Evolutionary conservation across 2,888 invertebrate species (phyloP).

Genomic region (Rhagium mordax): DNA sequence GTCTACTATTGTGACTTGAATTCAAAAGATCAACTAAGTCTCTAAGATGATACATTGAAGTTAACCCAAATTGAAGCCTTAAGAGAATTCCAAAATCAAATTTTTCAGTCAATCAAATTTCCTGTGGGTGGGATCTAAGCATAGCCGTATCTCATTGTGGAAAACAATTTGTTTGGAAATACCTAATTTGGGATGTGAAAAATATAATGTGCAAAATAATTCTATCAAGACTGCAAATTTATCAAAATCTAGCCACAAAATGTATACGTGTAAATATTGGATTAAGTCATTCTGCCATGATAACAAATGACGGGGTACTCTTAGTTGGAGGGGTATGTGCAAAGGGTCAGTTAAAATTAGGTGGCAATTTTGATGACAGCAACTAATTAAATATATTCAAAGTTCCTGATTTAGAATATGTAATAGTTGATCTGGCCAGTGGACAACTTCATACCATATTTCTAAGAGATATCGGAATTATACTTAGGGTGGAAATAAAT

Average conservation of each 20-base stretch:
- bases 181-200: slow-evolving; percentile 81
- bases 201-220: slow-evolving; percentile 69
- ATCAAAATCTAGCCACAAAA: slow-evolving; percentile 70
- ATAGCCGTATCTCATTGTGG: slow-evolving; percentile 81
- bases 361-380: slow-evolving; percentile 68
- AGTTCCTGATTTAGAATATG: slow-evolving; percentile 73
- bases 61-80: slow-evolving; percentile 77
- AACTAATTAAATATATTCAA: slow-evolving; percentile 70
- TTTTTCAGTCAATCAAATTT: slow-evolving; percentile 78
- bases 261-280: slow-evolving; percentile 78
- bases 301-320: slow-evolving; percentile 76
- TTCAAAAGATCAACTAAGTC: slow-evolving; percentile 81
- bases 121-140: slow-evolving; percentile 89
- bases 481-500: slow-evolving; percentile 88
- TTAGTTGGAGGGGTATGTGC: slow-evolving; percentile 79
- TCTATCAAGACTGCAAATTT: slow-evolving; percentile 68
- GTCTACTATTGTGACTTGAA: slow-evolving; percentile 87
- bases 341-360: slow-evolving; percentile 80
- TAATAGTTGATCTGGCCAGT: slow-evolving; percentile 80
- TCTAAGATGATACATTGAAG: slow-evolving; percentile 70
- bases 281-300: slow-evolving; percentile 78
- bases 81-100: slow-evolving; percentile 71
- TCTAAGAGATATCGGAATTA: slow-evolving; percentile 72
- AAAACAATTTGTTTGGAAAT: slow-evolving; percentile 80
- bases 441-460: slow-evolving; percentile 87